phyloP scores from a whole-genome alignment of 2,888 invertebrate genomes.

The Lucinisca nassula region DNA sequence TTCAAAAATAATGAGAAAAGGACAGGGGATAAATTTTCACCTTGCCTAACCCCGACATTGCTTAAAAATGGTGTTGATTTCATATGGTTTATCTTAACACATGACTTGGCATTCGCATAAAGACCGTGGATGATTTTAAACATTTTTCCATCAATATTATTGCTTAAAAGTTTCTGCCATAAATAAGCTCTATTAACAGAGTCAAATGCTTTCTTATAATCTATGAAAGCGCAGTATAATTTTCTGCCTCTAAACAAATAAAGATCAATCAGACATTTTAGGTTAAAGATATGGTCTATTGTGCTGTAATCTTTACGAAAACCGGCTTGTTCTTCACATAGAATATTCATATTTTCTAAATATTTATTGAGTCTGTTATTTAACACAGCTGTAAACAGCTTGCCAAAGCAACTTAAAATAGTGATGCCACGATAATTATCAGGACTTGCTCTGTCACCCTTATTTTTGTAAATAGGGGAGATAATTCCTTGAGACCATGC shows the following conservation, averaged over 20 bases:
- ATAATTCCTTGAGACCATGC: not conserved
- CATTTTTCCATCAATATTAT: conserved; percentile 1
- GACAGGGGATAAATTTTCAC: not conserved
- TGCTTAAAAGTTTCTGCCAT: not conserved
- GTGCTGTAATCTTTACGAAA: not conserved
- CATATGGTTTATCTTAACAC: not conserved
- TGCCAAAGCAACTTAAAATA: not conserved
- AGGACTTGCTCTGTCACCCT: not conserved
- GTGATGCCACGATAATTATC: not conserved
- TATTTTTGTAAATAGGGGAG: not conserved
- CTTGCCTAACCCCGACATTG: not conserved
- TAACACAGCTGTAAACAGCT: not conserved
- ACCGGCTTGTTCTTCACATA: not conserved
- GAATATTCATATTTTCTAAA: not conserved
- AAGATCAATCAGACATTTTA: not conserved
- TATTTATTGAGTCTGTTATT: too few relatives aligned
- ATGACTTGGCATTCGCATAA: not conserved
- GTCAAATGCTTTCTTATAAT: not conserved
- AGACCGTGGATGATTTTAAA: not conserved
- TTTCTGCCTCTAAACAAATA: not conserved
- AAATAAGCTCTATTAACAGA: not conserved
- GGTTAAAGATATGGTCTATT: not conserved
- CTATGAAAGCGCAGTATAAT: not conserved
- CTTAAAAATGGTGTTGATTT: not conserved
- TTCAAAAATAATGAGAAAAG: conserved; percentile 6